Evolutionary conservation across 2,113 vertebrate genomes (phyloP), one percentile per base, ranked within the genome.

Genomic region (Austrofundulus limnaeus): DNA sequence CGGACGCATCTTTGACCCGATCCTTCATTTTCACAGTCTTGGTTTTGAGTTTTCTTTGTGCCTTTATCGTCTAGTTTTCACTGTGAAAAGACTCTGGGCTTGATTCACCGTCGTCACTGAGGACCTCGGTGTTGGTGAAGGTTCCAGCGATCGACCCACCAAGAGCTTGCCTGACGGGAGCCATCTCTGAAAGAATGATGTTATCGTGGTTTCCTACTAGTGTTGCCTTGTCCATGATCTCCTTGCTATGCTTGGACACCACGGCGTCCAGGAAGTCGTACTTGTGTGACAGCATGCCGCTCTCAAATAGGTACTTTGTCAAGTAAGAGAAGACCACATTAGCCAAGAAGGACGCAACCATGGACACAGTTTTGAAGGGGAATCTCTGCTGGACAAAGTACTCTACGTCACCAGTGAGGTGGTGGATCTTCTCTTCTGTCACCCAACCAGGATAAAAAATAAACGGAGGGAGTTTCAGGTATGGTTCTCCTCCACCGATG

Each of bases 171-270:
- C 85, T 94, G 78, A 98, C 95, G 0, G 95, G 95, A 7, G 93
- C 93, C 61, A 98, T 92, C 90, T 98, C 96, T 0, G 96, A 94
- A 63, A 99, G 85, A 61, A 92, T 92, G 78, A 98, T 98, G 82
- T 95, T 97, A 78, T 98, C 97, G 39, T 92, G 83, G 72, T 87
- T 94, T 88, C 90, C 92, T 77, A 99, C 96, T 65, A 98, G 92
- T 17, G 95, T 94, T 0, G 95, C 91, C 90, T 98, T 98, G 89
- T 99, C 96, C 96, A 99, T 98, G 61, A 95, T 96, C 88, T 99
- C 96, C 66, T 93, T 93, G 80, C 96, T 99, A 80, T 99, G 94
- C 84, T 92, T 96, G 37, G 96, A 94, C 49, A 99, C 93, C 59
- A 98, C 96, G 11, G 95, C 94, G 74, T 99, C 94, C 66, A 99